Conservation (phyloP, 2,888 invertebrate genomes). For the Acrobeloides nanus region DNA sequence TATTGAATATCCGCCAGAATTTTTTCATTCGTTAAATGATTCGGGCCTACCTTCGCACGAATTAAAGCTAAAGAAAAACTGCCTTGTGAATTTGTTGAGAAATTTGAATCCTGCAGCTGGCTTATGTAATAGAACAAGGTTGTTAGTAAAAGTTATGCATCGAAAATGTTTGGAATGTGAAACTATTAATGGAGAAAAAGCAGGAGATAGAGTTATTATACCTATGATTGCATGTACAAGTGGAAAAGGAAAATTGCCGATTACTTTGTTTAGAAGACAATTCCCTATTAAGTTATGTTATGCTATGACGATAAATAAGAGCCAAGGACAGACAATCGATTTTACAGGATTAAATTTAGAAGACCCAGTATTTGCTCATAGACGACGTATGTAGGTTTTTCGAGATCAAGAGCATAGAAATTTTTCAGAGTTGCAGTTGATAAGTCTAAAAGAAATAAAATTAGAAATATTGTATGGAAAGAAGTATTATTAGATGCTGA, state of each 20-base stretch:
- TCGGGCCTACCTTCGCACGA: constrained; percentile 5
- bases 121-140: constrained; percentile 4
- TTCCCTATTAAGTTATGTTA: constrained; percentile 8
- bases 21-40: constrained; percentile 7
- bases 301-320: constrained; percentile 5
- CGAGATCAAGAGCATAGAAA: constrained; percentile 1
- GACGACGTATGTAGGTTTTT: constrained; percentile 3
- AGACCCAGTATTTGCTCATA: constrained; percentile 3
- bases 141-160: constrained; percentile 7
- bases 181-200: background rate
- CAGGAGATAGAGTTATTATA: constrained; percentile 5
- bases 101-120: constrained; percentile 7
- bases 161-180: constrained; percentile 2
- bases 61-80: constrained; percentile 2
- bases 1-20: constrained; percentile 7
- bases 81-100: constrained; percentile 4
- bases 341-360: constrained; percentile 7
- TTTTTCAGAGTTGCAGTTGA: constrained; percentile 1
- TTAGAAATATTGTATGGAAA: constrained; percentile 8
- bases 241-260: constrained; percentile 6
- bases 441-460: background rate
- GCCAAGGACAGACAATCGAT: constrained; percentile 8
- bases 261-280: constrained; percentile 5
- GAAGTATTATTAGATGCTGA: constrained; percentile 7
- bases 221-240: constrained; percentile 1